Percentiles rank a stretch among this genome's conserved stretches.
These are phyloP conservation scores for Sorex maritimensis DNA, from an alignment of 2,797 vertebrate species.

Conservation along the genomic window DNA sequence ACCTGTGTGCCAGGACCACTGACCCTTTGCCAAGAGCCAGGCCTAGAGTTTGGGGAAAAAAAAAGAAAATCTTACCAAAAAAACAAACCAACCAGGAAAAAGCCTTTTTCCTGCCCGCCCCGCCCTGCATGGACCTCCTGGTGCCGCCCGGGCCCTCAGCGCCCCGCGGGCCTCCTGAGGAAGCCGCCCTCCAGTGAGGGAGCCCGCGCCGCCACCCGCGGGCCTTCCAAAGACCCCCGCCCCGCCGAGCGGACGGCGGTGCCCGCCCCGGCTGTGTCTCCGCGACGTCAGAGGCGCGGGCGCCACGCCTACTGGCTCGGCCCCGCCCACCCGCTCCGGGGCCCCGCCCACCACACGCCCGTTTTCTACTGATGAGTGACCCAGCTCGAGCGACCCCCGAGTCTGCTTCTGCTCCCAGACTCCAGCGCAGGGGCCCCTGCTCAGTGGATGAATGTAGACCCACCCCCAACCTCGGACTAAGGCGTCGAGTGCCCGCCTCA, in stretches of 20 bases:
- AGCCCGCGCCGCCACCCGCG: constrained; percentile 42
- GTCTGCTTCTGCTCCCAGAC: background rate
- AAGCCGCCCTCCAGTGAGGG: constrained; percentile 85
- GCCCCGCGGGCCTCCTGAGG: constrained; percentile 64
- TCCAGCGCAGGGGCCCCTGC: constrained; percentile 86
- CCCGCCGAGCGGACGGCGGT: too few relatives aligned
- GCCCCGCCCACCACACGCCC: constrained; percentile 77
- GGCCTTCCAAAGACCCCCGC: constrained; percentile 76
- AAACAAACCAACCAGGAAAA: constrained; percentile 52
- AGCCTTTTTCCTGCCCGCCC: constrained; percentile 27
- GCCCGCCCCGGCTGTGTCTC: constrained; percentile 84
- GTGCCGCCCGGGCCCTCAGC: background rate
- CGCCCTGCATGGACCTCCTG: background rate
- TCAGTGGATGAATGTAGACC: constrained; percentile 85
- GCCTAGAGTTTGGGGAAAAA: constrained; percentile 80
- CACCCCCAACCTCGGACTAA: constrained; percentile 85
- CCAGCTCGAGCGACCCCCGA: constrained; percentile 60
- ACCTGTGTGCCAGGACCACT: constrained; percentile 89
- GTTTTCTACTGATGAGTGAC: constrained; percentile 73
- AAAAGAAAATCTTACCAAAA: constrained; percentile 25
- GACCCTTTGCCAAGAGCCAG: constrained; percentile 89
- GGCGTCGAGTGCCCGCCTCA: constrained; percentile 89
- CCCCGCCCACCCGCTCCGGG: constrained; percentile 84
- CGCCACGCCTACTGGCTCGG: constrained; percentile 91
- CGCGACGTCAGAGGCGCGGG: constrained; percentile 91